A percentile compares a stretch with the other conserved stretches of the same genome.
These are phyloP conservation scores for Ctenodactylus gundi DNA, from an alignment of 2,113 vertebrate species.

Conservation along the genomic window DNA sequence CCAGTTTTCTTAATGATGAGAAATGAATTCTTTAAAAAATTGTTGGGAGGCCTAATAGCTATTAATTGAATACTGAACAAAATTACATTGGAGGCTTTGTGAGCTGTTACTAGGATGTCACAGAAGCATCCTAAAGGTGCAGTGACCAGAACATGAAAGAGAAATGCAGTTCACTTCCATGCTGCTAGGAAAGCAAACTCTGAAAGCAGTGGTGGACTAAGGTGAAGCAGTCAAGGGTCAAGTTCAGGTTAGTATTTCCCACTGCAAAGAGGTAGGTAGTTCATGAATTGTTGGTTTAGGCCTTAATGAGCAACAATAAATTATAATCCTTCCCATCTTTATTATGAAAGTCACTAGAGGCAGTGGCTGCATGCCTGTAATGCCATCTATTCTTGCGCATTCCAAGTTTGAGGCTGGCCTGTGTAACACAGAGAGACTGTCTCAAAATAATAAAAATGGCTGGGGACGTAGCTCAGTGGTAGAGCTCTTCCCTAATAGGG, in stretches of 20 bases:
- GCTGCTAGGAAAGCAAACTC: not conserved
- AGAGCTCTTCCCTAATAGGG: not conserved
- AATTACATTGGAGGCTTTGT: not conserved
- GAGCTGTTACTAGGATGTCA: not conserved
- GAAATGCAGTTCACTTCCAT: not conserved
- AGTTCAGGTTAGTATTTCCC: not conserved
- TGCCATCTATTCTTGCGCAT: not conserved
- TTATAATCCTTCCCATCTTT: not conserved
- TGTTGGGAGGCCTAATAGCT: not conserved
- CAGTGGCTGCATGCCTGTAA: not conserved
- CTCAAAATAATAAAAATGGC: not conserved
- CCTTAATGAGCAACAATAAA: not conserved
- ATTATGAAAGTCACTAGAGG: not conserved
- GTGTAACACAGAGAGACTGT: not conserved
- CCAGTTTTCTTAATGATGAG: not conserved
- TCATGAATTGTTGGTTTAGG: not conserved
- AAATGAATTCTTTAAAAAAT: slow-evolving; percentile 20
- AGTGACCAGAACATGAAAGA: not conserved
- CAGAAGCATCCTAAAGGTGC: not conserved
- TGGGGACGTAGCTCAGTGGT: not conserved
- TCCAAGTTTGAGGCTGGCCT: not conserved
- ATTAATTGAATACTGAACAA: not conserved
- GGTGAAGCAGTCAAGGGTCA: not conserved
- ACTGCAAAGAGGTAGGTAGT: not conserved
- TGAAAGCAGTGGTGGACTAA: not conserved